Conservation (phyloP, 2,888 invertebrate species). For the Patella ulyssiponensis region DNA sequence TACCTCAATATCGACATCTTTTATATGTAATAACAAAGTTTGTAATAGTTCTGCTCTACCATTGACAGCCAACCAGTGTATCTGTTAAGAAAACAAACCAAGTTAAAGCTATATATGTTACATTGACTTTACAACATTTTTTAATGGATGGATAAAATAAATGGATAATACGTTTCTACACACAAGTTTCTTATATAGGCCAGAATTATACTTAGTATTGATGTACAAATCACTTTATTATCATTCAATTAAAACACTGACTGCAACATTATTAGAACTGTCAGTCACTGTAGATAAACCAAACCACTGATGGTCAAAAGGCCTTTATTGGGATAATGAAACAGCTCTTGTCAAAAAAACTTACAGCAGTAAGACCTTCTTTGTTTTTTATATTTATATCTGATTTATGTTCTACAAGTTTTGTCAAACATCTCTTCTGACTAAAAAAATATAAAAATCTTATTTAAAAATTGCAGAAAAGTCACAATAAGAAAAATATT, state of each 20-base stretch:
- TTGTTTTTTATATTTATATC: constrained; percentile 68
- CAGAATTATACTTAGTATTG: too few species aligned
- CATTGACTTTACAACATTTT: neutral
- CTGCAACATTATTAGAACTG: too few species aligned
- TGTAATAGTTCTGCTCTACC: constrained; percentile 66
- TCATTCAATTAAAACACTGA: too few species aligned
- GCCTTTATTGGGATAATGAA: too few species aligned
- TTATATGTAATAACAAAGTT: constrained; percentile 61
- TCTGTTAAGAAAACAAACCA: constrained; percentile 38
- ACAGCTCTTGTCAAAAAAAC: constrained; percentile 19
- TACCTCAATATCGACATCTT: constrained; percentile 67
- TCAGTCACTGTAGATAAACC: too few species aligned
- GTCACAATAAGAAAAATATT: neutral
- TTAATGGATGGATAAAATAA: too few species aligned
- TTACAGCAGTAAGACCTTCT: constrained; percentile 67
- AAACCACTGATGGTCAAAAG: too few species aligned
- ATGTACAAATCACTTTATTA: too few species aligned
- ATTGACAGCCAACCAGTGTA: constrained; percentile 70
- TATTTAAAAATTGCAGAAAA: neutral
- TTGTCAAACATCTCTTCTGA: constrained; percentile 66
- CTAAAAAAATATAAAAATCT: constrained; percentile 43
- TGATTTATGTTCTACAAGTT: constrained; percentile 65
- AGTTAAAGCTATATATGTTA: neutral
- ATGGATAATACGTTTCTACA: too few species aligned
- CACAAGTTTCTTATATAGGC: too few species aligned